phyloP scores from a whole-genome alignment of 2,113 vertebrate genomes.

The Antechinus stuartii region DNA sequence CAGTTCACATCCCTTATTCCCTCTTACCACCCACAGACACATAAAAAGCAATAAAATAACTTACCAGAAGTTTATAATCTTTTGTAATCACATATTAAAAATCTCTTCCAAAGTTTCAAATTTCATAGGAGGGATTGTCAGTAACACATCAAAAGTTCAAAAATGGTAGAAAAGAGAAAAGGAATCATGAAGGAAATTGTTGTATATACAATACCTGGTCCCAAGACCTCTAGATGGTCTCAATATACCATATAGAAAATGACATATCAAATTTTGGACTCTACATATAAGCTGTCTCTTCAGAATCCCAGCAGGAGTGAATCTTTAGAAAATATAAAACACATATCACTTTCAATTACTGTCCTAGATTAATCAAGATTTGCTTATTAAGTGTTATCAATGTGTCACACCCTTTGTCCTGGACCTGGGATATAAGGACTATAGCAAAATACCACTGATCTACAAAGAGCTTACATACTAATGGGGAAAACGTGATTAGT shows the following conservation, averaged over 20 bases:
- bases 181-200: too few relatives aligned
- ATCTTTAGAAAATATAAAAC: background rate
- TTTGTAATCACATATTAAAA: background rate
- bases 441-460: background rate
- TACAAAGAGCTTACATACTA: background rate
- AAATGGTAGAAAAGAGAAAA: too few relatives aligned
- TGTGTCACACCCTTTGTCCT: background rate
- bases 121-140: background rate
- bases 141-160: background rate
- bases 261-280: background rate
- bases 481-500: background rate
- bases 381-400: background rate
- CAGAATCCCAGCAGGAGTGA: background rate
- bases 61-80: background rate
- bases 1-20: background rate
- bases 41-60: background rate
- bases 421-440: background rate
- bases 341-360: background rate
- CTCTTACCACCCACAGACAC: background rate
- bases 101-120: background rate
- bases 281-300: background rate
- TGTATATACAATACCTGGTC: too few relatives aligned
- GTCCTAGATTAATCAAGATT: background rate
- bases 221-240: background rate
- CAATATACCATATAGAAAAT: background rate